Conservation (phyloP, 2,113 vertebrate species). For the Ciconia boyciana region DNA sequence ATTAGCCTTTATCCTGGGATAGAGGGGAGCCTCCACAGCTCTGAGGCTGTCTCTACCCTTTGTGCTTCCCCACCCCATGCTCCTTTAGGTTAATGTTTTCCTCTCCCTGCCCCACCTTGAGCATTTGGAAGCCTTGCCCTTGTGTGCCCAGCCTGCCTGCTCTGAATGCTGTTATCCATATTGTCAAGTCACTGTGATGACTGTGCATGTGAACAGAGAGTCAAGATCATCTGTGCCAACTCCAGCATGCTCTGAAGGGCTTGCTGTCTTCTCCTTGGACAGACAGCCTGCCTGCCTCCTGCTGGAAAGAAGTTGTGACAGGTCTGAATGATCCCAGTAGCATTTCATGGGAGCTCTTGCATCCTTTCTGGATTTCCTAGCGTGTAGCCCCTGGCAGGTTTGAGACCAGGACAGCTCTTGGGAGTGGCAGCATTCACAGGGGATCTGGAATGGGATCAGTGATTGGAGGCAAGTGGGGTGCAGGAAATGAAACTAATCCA, state of each 20-base stretch:
- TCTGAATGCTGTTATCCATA: background rate
- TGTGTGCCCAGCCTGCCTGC: background rate
- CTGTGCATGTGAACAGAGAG: background rate
- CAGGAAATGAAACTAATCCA: background rate
- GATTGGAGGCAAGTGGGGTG: background rate
- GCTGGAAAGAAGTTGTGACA: background rate
- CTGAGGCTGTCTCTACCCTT: background rate
- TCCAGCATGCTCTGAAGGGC: background rate
- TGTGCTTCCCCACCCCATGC: background rate
- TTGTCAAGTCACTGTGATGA: background rate
- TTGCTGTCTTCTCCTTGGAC: background rate
- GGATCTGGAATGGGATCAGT: background rate
- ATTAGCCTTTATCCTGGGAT: background rate
- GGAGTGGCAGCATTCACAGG: background rate
- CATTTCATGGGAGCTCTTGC: background rate
- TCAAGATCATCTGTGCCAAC: background rate
- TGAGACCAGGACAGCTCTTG: background rate
- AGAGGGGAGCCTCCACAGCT: background rate
- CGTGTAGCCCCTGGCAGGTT: background rate
- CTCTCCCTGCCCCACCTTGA: background rate
- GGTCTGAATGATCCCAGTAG: background rate
- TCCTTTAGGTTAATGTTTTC: background rate
- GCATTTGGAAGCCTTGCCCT: background rate
- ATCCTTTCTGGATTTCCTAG: background rate
- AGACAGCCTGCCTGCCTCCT: background rate